These are phyloP conservation scores for Coregonus sp. DNA, from an alignment of 2,797 vertebrate genomes.

Conservation along the genomic window DNA sequence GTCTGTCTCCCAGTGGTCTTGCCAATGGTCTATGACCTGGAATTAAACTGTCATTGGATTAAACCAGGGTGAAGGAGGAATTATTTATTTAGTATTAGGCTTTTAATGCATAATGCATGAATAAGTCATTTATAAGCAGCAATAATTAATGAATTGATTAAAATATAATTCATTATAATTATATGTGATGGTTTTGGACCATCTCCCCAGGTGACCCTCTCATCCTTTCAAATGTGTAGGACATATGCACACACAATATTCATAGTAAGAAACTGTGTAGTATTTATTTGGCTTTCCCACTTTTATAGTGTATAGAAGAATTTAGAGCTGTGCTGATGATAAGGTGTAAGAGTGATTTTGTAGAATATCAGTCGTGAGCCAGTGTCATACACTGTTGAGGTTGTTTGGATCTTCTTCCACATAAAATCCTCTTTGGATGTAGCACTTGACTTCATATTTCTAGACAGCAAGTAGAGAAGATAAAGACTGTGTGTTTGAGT, in stretches of 20 bases:
- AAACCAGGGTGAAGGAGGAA: background rate
- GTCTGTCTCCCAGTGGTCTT: background rate
- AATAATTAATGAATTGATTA: background rate
- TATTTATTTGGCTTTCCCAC: background rate
- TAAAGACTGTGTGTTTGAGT: background rate
- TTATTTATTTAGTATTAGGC: background rate
- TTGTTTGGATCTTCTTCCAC: background rate
- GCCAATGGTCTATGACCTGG: background rate
- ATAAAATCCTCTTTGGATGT: constrained; percentile 1
- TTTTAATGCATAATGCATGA: constrained; percentile 7
- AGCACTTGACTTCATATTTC: constrained; percentile 6
- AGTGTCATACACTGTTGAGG: background rate
- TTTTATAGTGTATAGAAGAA: background rate
- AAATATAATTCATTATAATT: background rate
- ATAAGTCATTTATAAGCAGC: background rate
- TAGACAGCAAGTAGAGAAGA: background rate
- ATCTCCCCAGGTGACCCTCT: background rate
- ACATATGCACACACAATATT: background rate
- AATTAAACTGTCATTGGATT: constrained; percentile 17
- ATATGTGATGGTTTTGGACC: background rate
- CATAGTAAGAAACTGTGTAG: background rate
- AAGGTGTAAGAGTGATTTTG: background rate
- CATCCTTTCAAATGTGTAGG: background rate
- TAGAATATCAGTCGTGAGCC: background rate
- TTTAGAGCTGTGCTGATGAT: background rate